These are phyloP conservation scores for Penelope pileata DNA, from an alignment of 2,113 vertebrate genomes.

Conservation along the genomic window DNA sequence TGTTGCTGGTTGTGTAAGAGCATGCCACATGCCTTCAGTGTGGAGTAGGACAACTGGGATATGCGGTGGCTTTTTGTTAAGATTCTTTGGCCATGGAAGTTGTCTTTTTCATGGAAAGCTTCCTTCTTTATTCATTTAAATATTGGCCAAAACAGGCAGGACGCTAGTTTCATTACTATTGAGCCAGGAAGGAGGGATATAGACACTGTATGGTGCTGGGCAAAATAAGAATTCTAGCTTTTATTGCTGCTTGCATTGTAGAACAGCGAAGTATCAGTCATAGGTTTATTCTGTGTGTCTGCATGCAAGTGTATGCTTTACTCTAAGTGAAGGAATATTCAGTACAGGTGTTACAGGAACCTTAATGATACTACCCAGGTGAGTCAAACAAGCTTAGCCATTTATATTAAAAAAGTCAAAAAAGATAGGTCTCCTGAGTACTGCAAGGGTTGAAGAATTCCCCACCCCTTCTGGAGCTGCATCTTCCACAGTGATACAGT, in stretches of 20 bases:
- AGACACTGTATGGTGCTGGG: neutral
- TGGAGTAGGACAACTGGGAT: neutral
- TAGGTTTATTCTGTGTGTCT: neutral
- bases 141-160: neutral
- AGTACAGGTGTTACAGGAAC: conserved; percentile 22
- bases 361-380: neutral
- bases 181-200: rapidly evolving
- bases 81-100: neutral
- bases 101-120: neutral
- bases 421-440: neutral
- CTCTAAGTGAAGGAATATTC: neutral
- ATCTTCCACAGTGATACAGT: neutral
- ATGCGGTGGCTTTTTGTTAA: neutral
- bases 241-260: neutral
- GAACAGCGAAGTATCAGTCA: neutral
- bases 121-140: neutral
- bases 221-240: neutral
- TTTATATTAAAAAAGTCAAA: neutral
- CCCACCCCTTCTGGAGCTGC: neutral
- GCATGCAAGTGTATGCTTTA: neutral
- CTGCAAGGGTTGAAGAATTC: neutral
- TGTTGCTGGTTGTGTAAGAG: neutral
- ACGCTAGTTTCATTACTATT: neutral
- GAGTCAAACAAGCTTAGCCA: neutral
- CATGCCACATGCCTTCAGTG: neutral